Base-by-base conservation (phyloP, 2,888 invertebrate species). In the Napeogenes sylphis region DNA sequence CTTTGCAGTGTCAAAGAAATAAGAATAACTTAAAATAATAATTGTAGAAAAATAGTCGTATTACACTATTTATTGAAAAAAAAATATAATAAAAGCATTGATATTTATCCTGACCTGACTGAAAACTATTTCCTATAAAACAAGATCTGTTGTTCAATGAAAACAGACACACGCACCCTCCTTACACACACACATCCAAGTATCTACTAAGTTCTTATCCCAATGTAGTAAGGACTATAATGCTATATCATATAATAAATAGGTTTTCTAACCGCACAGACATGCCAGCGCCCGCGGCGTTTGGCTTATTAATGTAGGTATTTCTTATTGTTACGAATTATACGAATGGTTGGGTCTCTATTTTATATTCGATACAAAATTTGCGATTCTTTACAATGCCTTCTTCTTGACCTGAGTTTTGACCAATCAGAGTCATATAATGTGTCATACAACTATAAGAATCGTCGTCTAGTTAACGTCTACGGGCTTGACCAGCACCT, bases 151-250 rank as follows among this genome's bases (percentile, higher is more conserved):
- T 0, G 2, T 8, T 55, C 64, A 73, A 68, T 68, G 76, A 63
- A 67, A 61, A 71, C 70, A 45, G 42, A 45, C 63, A 58, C 67
- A 68, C 68, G 72, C 72, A 72, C 73, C 70, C 71, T 69, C 70
- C 65, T 64, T 61, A 59, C 66, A 63, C 71, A 73, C 73, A 74
- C 71, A 68, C 61, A 45, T 47, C 64, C 58, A 69, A 66, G 35
- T 51, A 47, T 54, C 54, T 59, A 47, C 51, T 14, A 33, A 33
- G 51, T 45, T 56, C 56, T 63, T 65, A 63, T 62, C 51, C 0
- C 3, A 45, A 60, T 3, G 45, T 30, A 0, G 0, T 58, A 65
- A 56, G 51, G 56, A 54, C 58, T 10, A 58, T 56, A 61, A 47
- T 65, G n/a, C 4, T 0, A 56, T 46, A 45, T 30, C 38, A 45